Percentiles rank a stretch among this genome's conserved stretches.
Conservation (phyloP, 2,113 vertebrate genomes). For the Centrocercus urophasianus region DNA sequence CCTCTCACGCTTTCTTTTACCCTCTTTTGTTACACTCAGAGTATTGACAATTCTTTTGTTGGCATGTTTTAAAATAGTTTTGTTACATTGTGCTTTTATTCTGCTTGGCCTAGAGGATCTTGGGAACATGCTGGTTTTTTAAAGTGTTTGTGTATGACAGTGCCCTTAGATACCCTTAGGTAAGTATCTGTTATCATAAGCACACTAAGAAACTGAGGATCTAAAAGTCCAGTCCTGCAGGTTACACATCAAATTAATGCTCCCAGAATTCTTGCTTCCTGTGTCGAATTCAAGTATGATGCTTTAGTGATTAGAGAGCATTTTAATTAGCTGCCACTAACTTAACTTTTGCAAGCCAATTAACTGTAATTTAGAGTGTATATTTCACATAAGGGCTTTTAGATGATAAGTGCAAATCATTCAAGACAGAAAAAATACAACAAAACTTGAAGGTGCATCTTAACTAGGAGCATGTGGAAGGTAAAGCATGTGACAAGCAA, state of each 20-base stretch:
- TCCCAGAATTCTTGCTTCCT: not conserved
- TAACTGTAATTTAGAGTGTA: conserved; percentile 9
- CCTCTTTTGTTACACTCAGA: not conserved
- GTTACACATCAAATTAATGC: not conserved
- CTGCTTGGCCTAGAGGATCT: not conserved
- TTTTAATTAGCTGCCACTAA: conserved; percentile 1
- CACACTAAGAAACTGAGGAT: not conserved
- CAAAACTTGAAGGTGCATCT: not conserved
- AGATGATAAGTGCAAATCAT: not conserved
- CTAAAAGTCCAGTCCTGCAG: not conserved
- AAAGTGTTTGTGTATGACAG: not conserved
- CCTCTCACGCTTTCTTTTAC: not conserved
- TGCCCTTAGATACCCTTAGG: not conserved
- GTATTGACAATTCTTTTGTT: not conserved
- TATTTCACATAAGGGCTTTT: not conserved
- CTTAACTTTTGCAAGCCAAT: conserved; percentile 6
- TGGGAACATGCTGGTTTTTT: not conserved
- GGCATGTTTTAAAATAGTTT: not conserved
- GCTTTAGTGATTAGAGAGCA: not conserved
- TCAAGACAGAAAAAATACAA: not conserved
- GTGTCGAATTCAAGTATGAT: not conserved
- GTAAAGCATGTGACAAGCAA: conserved; percentile 41
- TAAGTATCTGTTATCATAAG: not conserved
- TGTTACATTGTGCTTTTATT: not conserved
- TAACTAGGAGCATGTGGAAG: conserved; percentile 4